phyloP scores from a whole-genome alignment of 30 jellyfish, hydroid and myxozoan genomes.

The Aurelia aurita region DNA sequence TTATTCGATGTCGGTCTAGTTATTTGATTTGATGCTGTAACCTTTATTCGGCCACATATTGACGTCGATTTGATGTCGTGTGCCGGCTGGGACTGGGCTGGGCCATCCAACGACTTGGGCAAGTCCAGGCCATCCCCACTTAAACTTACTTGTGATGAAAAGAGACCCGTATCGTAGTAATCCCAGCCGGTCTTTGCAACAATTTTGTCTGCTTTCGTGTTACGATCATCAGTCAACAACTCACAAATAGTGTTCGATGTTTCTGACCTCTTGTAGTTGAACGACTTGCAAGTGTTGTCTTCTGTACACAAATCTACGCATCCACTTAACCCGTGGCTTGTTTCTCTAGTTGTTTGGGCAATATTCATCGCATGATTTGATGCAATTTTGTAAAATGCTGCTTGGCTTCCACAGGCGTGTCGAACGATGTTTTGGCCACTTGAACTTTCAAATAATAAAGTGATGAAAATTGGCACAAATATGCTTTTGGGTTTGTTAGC shows the following conservation, averaged over 20 bases:
- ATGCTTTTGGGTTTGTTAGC: too few relatives aligned
- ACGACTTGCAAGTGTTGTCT: conserved; percentile 36
- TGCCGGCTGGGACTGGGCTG: too few relatives aligned
- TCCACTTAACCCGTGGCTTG: conserved; percentile 18
- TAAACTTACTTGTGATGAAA: conserved; percentile 15
- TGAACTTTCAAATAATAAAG: too few relatives aligned
- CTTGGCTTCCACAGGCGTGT: conserved; percentile 32
- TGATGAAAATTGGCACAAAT: too few relatives aligned
- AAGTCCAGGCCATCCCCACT: too few relatives aligned
- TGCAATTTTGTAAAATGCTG: conserved; percentile 43
- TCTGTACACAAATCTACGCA: conserved; percentile 41
- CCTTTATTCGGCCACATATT: too few relatives aligned
- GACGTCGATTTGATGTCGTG: too few relatives aligned
- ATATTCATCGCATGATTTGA: conserved; percentile 35
- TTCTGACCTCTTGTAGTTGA: conserved; percentile 22
- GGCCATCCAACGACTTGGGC: too few relatives aligned
- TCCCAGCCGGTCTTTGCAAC: conserved; percentile 52
- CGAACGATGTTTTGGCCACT: conserved; percentile 43
- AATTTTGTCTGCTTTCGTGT: conserved; percentile 22
- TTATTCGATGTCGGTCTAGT: too few relatives aligned
- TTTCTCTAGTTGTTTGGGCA: background rate
- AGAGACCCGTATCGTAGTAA: conserved; percentile 60
- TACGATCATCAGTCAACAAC: conserved; percentile 36
- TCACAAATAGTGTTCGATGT: conserved; percentile 22
- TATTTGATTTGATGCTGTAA: too few relatives aligned